A percentile compares a stretch with the other conserved stretches of the same genome.
Evolutionary conservation across 2,888 invertebrate species (phyloP).

Genomic region (Copidosoma aretas): DNA sequence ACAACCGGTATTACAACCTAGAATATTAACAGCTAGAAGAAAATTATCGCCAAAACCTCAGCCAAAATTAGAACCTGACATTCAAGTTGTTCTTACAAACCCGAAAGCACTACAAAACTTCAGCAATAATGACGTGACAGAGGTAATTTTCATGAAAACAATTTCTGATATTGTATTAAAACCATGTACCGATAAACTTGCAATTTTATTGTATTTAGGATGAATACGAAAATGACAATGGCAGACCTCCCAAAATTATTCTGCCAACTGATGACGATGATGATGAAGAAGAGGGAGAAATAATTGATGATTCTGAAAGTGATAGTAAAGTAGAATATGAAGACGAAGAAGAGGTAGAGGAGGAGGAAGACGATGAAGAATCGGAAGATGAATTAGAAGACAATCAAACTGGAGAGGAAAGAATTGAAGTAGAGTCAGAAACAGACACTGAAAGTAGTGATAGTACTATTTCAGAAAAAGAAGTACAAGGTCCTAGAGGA

Average conservation of each 20-base stretch:
- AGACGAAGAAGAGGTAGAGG: conserved; percentile 42
- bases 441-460: conserved; percentile 49
- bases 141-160: conserved; percentile 39
- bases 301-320: conserved; percentile 43
- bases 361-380: conserved; percentile 46
- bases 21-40: conserved; percentile 29
- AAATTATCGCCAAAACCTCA: conserved; percentile 29
- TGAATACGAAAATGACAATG: conserved; percentile 29
- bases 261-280: conserved; percentile 45
- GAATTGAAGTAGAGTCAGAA: conserved; percentile 22
- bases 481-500: conserved; percentile 63
- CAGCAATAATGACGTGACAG: conserved; percentile 45
- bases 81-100: conserved; percentile 57
- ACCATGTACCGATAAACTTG: too few relatives aligned
- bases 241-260: conserved; percentile 42
- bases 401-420: conserved; percentile 1
- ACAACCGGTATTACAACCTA: too few relatives aligned
- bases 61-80: conserved; percentile 40
- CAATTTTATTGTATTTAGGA: conserved; percentile 14
- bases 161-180: too few relatives aligned
- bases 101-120: conserved; percentile 40
- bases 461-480: conserved; percentile 66
- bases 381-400: conserved; percentile 41
- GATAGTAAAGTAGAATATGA: conserved; percentile 44
- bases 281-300: conserved; percentile 46